phyloP scores from a whole-genome alignment of 2,113 vertebrate genomes.

The Progne subis region DNA sequence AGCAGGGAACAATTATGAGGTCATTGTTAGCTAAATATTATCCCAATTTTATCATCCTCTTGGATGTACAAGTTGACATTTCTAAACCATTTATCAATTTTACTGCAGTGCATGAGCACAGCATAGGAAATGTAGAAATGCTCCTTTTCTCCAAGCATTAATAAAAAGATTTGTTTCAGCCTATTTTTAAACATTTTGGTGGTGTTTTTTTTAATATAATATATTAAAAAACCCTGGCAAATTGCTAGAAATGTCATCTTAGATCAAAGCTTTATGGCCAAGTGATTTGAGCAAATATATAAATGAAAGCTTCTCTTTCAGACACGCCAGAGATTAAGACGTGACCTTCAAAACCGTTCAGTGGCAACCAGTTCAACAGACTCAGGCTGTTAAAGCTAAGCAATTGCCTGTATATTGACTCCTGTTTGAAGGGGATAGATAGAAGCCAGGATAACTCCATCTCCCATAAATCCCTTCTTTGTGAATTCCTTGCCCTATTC shows the following conservation, averaged over 20 bases:
- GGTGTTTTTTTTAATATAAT: not conserved
- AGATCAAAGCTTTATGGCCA: not conserved
- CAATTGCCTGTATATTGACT: constrained; percentile 1
- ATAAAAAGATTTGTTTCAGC: not conserved
- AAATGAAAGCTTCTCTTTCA: constrained; percentile 6
- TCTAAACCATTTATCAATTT: constrained; percentile 7
- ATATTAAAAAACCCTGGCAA: not conserved
- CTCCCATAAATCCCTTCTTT: not conserved
- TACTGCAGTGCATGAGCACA: not conserved
- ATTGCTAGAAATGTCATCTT: not conserved
- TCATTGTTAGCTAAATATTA: constrained; percentile 26
- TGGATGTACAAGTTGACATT: not conserved
- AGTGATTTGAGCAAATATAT: constrained; percentile 9
- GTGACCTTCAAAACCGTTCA: not conserved
- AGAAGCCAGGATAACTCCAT: not conserved
- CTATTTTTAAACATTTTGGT: constrained; percentile 12
- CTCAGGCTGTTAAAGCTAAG: not conserved
- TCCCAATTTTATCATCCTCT: not conserved
- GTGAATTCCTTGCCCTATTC: not conserved
- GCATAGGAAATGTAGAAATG: not conserved
- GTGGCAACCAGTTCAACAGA: not conserved
- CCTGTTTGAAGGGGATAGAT: not conserved
- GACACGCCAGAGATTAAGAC: not conserved
- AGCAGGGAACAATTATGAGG: not conserved
- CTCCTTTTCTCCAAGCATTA: not conserved